Evolutionary conservation across 2,888 invertebrate genomes (phyloP).

Genomic region (Steinernema scapterisci): DNA sequence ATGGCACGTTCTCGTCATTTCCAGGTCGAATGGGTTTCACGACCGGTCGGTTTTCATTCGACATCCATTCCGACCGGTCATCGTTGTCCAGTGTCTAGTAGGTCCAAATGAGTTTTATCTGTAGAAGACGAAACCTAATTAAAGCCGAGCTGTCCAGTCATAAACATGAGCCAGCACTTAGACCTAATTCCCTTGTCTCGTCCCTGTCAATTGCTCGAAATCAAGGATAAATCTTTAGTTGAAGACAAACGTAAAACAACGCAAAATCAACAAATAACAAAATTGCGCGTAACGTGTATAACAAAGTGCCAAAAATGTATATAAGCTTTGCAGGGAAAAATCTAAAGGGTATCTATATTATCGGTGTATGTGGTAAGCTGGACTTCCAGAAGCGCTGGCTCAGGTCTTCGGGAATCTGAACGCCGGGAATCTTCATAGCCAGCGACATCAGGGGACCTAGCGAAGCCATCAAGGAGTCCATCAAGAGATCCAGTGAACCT

Average conservation of each 20-base stretch:
- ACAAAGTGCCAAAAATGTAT: not conserved
- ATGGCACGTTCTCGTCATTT: too few species aligned
- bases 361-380: constrained; percentile 55
- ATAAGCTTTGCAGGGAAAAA: constrained; percentile 37
- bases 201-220: too few species aligned
- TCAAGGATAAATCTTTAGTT: too few species aligned
- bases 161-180: too few species aligned
- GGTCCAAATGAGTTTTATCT: too few species aligned
- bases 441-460: constrained; percentile 54
- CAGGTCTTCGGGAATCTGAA: constrained; percentile 36
- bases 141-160: too few species aligned
- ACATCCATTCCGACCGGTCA: too few species aligned
- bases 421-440: constrained; percentile 48
- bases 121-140: too few species aligned
- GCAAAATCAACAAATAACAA: constrained; percentile 28
- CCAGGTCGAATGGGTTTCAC: too few species aligned
- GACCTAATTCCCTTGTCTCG: too few species aligned
- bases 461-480: constrained; percentile 60
- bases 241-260: not conserved
- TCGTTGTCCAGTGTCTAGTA: too few species aligned
- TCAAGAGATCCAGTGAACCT: constrained; percentile 60
- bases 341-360: constrained; percentile 33
- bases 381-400: constrained; percentile 52
- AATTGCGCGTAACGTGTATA: constrained; percentile 3
- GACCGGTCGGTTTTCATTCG: too few species aligned